Evolutionary conservation across 2,113 vertebrate genomes (phyloP).

Genomic region (Caracal caracal): DNA sequence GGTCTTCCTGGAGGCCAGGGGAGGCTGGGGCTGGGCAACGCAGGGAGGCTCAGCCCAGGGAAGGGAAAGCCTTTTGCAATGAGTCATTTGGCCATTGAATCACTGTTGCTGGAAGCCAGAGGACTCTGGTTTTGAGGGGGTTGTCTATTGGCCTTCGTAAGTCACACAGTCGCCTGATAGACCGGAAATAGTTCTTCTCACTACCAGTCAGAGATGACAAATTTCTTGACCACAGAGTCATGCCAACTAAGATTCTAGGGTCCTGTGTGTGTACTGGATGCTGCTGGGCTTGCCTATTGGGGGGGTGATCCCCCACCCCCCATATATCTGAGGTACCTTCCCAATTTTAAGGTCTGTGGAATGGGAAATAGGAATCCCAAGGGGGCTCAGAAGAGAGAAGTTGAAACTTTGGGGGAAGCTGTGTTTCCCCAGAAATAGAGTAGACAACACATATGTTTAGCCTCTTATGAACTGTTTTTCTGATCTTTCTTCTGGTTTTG

Average conservation of each 20-base stretch:
- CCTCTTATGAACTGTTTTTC: not conserved
- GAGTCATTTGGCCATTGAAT: not conserved
- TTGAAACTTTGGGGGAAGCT: not conserved
- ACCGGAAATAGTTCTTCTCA: not conserved
- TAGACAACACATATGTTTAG: accelerated
- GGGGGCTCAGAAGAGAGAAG: not conserved
- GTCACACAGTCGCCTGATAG: not conserved
- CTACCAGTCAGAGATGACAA: not conserved
- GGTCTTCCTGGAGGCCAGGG: not conserved
- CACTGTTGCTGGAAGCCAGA: not conserved
- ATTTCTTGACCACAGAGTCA: not conserved
- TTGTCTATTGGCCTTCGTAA: not conserved
- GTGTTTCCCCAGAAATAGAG: not conserved
- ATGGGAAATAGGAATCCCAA: not conserved
- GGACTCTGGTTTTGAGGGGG: not conserved
- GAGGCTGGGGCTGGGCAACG: not conserved
- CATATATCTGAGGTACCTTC: not conserved
- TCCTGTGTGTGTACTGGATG: not conserved
- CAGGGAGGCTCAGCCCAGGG: not conserved
- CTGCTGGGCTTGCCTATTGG: too few relatives aligned
- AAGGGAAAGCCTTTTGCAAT: not conserved
- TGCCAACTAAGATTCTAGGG: not conserved
- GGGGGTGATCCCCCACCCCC: too few relatives aligned
- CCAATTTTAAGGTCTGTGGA: not conserved
- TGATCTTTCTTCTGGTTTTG: not conserved